Conservation (phyloP, 1,140 invertebrate genomes). For the Apis florea region DNA sequence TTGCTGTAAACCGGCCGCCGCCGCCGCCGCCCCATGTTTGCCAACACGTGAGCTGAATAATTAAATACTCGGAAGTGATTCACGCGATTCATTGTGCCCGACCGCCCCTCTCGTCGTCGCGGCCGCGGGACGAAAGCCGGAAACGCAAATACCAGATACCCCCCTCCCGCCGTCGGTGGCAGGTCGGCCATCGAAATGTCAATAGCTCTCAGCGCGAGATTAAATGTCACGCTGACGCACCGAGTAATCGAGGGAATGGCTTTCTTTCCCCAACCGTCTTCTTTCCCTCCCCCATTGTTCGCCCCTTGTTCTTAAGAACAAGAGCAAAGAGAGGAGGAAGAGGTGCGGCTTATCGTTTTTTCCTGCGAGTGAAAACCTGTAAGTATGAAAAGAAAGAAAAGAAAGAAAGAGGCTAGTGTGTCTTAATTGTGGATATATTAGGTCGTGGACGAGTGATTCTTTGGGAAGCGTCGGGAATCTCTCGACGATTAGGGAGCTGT, state of each 20-base stretch:
- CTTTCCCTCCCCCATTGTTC: background rate
- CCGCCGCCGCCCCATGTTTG: constrained; percentile 28
- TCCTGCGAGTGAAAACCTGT: too few species aligned
- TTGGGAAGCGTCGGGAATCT: too few species aligned
- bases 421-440: too few species aligned
- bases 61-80: constrained; percentile 66
- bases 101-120: constrained; percentile 41
- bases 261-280: constrained; percentile 40
- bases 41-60: constrained; percentile 53
- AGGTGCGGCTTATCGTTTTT: too few species aligned
- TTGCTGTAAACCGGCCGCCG: constrained; percentile 34
- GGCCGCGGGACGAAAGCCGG: constrained; percentile 46
- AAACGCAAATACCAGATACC: constrained; percentile 66
- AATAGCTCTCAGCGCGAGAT: constrained; percentile 65
- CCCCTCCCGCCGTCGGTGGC: background rate
- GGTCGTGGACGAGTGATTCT: too few species aligned
- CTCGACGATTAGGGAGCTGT: too few species aligned
- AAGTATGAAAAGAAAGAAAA: too few species aligned
- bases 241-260: constrained; percentile 64
- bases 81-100: constrained; percentile 55
- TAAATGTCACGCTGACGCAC: constrained; percentile 65
- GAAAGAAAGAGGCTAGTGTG: too few species aligned
- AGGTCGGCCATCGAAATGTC: constrained; percentile 62
- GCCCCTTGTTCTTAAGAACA: background rate
- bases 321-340: too few species aligned